These are phyloP conservation scores for Heteromurus nitidus DNA, from an alignment of 2,888 invertebrate genomes.

Conservation along the genomic window DNA sequence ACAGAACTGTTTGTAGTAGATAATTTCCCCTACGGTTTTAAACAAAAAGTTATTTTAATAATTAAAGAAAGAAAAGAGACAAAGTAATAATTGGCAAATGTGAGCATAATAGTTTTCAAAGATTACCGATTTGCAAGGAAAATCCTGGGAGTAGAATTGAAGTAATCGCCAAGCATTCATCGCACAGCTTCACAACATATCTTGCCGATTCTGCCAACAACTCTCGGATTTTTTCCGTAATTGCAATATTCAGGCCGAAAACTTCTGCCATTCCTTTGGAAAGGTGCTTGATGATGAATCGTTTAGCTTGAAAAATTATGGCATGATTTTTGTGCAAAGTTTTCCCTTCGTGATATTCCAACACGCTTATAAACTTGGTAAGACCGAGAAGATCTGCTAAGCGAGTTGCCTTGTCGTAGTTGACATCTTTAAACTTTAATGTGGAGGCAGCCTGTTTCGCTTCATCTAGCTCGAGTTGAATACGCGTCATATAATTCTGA, in stretches of 20 bases:
- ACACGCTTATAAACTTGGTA: slow-evolving; percentile 32
- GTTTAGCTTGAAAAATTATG: slow-evolving; percentile 53
- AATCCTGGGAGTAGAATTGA: slow-evolving; percentile 45
- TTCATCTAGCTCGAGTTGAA: slow-evolving; percentile 55
- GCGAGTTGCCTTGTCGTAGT: slow-evolving; percentile 40
- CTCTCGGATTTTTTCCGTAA: slow-evolving; percentile 26
- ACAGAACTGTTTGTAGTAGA: slow-evolving; percentile 59
- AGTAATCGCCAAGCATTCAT: slow-evolving; percentile 43
- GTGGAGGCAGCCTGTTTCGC: slow-evolving; percentile 26
- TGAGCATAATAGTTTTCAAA: background rate
- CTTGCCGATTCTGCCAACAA: slow-evolving; percentile 48
- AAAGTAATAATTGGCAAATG: too few species aligned
- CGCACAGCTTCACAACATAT: slow-evolving; percentile 36
- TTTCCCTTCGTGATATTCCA: slow-evolving; percentile 48
- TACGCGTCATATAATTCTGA: slow-evolving; percentile 59
- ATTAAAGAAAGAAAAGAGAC: too few species aligned
- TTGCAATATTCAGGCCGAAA: slow-evolving; percentile 40
- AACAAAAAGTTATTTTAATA: too few species aligned
- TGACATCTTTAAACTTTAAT: slow-evolving; percentile 28
- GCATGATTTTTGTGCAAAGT: slow-evolving; percentile 51
- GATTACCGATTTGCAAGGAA: slow-evolving; percentile 38
- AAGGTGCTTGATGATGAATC: slow-evolving; percentile 34
- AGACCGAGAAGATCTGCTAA: slow-evolving; percentile 45
- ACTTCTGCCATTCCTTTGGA: slow-evolving; percentile 40
- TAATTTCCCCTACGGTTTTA: slow-evolving; percentile 56